A percentile compares a stretch with the other conserved stretches of the same genome.
These are phyloP conservation scores for Vanessa atalanta DNA, from an alignment of 1,140 invertebrate species.

Conservation along the genomic window DNA sequence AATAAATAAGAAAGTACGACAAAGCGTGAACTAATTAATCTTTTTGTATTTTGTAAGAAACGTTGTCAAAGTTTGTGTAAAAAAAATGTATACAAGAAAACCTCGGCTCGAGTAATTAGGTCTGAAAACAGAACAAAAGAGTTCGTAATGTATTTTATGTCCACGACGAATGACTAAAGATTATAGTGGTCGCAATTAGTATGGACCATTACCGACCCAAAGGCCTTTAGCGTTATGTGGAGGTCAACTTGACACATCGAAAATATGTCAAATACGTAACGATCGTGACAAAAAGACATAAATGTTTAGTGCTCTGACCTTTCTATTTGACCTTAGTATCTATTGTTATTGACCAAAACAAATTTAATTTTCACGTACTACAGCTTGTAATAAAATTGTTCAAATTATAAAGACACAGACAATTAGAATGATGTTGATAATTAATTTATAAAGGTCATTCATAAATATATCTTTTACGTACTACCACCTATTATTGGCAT, in stretches of 20 bases:
- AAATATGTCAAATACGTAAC: conserved; percentile 41
- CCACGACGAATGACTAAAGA: conserved; percentile 23
- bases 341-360: conserved; percentile 26
- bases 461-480: not conserved
- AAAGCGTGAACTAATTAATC: no score
- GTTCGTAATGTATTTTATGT: conserved; percentile 10
- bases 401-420: not conserved
- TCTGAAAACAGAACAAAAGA: conserved; percentile 19
- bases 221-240: conserved; percentile 39
- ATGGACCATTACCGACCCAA: conserved; percentile 43
- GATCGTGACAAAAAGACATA: conserved; percentile 49
- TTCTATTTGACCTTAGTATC: conserved; percentile 25
- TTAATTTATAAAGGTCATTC: conserved; percentile 8
- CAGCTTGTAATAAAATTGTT: conserved; percentile 2
- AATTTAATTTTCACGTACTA: conserved; percentile 28
- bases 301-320: conserved; percentile 45
- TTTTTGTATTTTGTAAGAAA: not conserved
- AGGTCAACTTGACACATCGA: conserved; percentile 48
- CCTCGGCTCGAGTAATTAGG: not conserved
- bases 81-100: not conserved
- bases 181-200: conserved; percentile 32
- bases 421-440: not conserved
- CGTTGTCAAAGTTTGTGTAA: not conserved
- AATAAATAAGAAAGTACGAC: no score
- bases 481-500: no score